phyloP scores from a whole-genome alignment of 2,113 vertebrate species.

The Orcinus orca region DNA sequence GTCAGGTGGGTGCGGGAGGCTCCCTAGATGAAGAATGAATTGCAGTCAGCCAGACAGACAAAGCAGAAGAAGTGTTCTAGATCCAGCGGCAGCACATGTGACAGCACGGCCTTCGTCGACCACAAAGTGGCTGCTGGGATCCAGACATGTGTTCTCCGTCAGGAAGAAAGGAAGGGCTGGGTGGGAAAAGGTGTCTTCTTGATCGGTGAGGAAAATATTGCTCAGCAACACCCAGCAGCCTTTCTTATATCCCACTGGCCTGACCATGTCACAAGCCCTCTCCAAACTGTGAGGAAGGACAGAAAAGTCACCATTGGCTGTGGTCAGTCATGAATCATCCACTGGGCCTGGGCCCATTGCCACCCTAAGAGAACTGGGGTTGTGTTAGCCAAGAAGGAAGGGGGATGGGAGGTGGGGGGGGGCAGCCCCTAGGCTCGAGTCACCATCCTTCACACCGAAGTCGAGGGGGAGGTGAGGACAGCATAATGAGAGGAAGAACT shows the following conservation, averaged over 20 bases:
- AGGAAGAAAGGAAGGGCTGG: background rate
- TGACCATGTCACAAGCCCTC: background rate
- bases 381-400: background rate
- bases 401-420: background rate
- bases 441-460: background rate
- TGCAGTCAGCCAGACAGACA: background rate
- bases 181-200: background rate
- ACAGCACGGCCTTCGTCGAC: too few species aligned
- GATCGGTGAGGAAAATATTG: background rate
- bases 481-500: fast-evolving
- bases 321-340: background rate
- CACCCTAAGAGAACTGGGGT: background rate
- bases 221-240: background rate
- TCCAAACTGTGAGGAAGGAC: background rate
- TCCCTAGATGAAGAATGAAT: background rate
- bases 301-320: background rate
- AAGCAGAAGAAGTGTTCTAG: background rate
- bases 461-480: background rate
- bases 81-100: background rate
- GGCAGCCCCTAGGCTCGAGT: background rate
- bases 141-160: background rate
- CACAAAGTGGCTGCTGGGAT: background rate
- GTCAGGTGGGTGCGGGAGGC: too few species aligned
- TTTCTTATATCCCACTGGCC: background rate
- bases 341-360: fast-evolving